Evolutionary conservation across 92 coral and sea anemone genomes (phyloP).

Genomic region (Micromussa lordhowensis): DNA sequence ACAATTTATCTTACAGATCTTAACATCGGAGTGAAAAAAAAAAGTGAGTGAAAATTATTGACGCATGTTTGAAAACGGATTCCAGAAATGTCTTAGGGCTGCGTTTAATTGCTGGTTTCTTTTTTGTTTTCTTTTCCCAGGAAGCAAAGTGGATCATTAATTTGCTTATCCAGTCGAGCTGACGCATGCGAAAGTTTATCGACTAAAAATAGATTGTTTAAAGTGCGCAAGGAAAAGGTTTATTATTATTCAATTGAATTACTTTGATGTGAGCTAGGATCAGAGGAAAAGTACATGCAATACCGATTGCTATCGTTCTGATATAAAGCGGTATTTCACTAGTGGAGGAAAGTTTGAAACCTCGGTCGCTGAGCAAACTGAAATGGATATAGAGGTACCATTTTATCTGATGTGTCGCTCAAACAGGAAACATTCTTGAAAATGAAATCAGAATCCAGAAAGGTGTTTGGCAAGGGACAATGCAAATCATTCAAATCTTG

Average conservation of each 20-base stretch:
- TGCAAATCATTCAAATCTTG: not conserved
- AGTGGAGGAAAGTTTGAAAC: not conserved
- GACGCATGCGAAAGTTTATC: not conserved
- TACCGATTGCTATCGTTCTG: slow-evolving; percentile 2
- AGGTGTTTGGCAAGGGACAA: not conserved
- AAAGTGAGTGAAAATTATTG: not conserved
- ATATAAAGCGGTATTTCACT: not conserved
- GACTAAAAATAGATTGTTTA: not conserved
- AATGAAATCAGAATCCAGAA: not conserved
- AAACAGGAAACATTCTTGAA: not conserved
- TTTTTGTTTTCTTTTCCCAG: not conserved
- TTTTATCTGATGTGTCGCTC: not conserved
- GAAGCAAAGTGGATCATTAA: not conserved
- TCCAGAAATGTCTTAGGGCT: not conserved
- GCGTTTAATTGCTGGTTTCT: not conserved
- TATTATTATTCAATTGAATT: not conserved
- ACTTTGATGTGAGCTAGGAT: not conserved
- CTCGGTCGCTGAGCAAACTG: not conserved
- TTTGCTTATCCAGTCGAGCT: not conserved
- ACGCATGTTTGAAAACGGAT: not conserved
- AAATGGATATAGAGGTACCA: slow-evolving; percentile 22
- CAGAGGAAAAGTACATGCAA: slow-evolving; percentile 21
- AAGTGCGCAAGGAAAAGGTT: not conserved
- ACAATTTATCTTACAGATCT: not conserved
- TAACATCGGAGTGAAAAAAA: not conserved